A percentile compares a stretch with the other conserved stretches of the same genome.
Evolutionary conservation across 2,888 invertebrate genomes (phyloP).

Genomic region (Liopterus haemorrhoidalis): DNA sequence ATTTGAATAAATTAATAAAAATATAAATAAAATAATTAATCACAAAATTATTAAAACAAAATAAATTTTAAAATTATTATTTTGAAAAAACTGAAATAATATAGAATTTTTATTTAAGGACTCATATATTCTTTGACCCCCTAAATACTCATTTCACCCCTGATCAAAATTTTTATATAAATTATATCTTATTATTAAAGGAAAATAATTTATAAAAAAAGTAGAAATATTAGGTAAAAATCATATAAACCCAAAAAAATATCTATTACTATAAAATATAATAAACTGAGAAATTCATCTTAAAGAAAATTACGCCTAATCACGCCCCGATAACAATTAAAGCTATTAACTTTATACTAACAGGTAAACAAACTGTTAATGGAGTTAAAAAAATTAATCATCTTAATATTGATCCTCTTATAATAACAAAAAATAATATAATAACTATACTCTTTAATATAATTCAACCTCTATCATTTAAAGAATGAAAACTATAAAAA

Average conservation of each 20-base stretch:
- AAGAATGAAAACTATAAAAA: too few relatives aligned
- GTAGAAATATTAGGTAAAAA: slow-evolving; percentile 48
- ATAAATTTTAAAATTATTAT: too few relatives aligned
- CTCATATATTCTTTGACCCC: slow-evolving; percentile 32
- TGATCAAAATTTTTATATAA: too few relatives aligned
- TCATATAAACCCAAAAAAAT: slow-evolving; percentile 47
- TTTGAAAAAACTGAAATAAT: too few relatives aligned
- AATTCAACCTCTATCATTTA: too few relatives aligned
- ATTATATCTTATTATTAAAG: slow-evolving; percentile 41
- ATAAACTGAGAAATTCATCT: slow-evolving; percentile 45
- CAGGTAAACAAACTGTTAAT: too few relatives aligned
- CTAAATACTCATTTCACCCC: slow-evolving; percentile 36
- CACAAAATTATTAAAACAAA: too few relatives aligned
- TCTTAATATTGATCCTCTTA: slow-evolving; percentile 51
- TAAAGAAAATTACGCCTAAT: slow-evolving; percentile 46
- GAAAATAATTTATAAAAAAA: slow-evolving; percentile 44
- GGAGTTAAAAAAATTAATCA: slow-evolving; percentile 53
- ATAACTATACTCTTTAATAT: too few relatives aligned
- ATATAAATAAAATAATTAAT: too few relatives aligned
- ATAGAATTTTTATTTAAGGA: slow-evolving; percentile 17
- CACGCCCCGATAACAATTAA: slow-evolving; percentile 44
- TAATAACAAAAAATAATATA: slow-evolving; percentile 49
- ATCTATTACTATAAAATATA: slow-evolving; percentile 33
- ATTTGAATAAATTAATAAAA: too few relatives aligned
- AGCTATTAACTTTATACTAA: too few relatives aligned